Percentiles rank a stretch among this genome's conserved stretches.
These are phyloP conservation scores for Cyanoramphus novaezelandiae DNA, from an alignment of 2,113 vertebrate species.

Conservation along the genomic window DNA sequence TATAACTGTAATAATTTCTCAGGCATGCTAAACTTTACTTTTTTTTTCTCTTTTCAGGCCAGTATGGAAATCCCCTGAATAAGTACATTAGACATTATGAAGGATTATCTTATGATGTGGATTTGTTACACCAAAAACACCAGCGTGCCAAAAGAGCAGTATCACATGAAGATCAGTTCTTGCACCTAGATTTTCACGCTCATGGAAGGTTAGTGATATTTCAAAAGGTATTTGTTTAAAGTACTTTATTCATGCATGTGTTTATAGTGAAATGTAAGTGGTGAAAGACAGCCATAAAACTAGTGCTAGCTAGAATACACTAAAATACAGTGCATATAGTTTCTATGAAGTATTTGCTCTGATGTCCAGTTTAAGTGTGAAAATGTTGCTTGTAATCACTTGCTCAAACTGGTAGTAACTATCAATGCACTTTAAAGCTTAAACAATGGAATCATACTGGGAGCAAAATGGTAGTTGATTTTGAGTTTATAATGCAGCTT, in stretches of 20 bases:
- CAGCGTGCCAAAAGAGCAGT: constrained; percentile 95
- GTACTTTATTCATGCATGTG: neutral
- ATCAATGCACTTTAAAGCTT: neutral
- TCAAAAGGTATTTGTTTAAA: neutral
- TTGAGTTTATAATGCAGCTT: neutral
- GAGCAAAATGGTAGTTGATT: neutral
- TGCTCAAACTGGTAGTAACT: neutral
- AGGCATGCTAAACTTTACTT: neutral
- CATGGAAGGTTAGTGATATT: constrained; percentile 90
- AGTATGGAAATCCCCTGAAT: constrained; percentile 87
- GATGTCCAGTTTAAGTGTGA: neutral
- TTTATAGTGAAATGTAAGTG: neutral
- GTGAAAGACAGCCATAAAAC: neutral
- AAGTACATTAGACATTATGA: constrained; percentile 95
- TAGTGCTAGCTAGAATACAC: neutral
- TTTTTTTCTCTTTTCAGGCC: constrained; percentile 83
- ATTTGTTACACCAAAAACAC: constrained; percentile 91
- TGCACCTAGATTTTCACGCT: constrained; percentile 91
- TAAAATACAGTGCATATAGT: neutral
- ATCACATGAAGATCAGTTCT: constrained; percentile 84
- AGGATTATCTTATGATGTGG: constrained; percentile 89
- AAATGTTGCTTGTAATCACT: neutral
- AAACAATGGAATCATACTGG: neutral
- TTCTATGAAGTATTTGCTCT: neutral
- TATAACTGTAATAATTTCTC: neutral